Evolutionary conservation across 2,797 vertebrate species (phyloP), one percentile per base, ranked within the genome.

Genomic region (Stomatorhinus walkeri): DNA sequence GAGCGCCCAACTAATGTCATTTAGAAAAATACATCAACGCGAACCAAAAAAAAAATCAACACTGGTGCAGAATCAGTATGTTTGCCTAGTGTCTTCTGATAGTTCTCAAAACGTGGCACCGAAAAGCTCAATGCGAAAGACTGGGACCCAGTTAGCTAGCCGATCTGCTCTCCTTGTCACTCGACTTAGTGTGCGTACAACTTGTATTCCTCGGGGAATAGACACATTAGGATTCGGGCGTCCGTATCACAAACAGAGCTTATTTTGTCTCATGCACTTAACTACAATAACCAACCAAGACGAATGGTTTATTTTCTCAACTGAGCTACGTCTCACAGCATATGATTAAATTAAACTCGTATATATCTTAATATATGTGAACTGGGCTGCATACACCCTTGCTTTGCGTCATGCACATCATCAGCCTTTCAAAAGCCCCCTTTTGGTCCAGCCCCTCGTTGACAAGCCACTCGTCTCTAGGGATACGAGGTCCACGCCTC

Each of bases 401-500:
- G 85, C 88, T 87, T 89, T 89, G 88, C 88, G 88, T 89, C 88
- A 89, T 76, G 61, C 54, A 84, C 72, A 16, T 22, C n/a, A 87
- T 59, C 40, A 87, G 85, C 88, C 87, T 86, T 61, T 89, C 46
- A 89, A 89, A 91, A 89, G 56, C 54, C 79, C 40, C 76, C 61
- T 51, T 90, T 87, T 51, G 48, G 89, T 89, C 89, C 90, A 79
- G 56, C 89, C 89, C 79, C 59, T 79, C 68, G 85, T 54, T 46
- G 64, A 76, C 76, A 87, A 88, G 90, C 83, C 89, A 90, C 79
- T 91, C 72, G 89, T 89, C 88, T 87, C 68, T 10, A 85, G 36
- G 89, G 84, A 87, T 24, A 89, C 76, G 14, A 83, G 76, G 36
- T 61, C 52, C 2, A 89, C 51, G 32, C 72, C 72, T 22, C 40